These are phyloP conservation scores for Formica exsecta DNA, from an alignment of 1,140 invertebrate species.

Conservation along the genomic window DNA sequence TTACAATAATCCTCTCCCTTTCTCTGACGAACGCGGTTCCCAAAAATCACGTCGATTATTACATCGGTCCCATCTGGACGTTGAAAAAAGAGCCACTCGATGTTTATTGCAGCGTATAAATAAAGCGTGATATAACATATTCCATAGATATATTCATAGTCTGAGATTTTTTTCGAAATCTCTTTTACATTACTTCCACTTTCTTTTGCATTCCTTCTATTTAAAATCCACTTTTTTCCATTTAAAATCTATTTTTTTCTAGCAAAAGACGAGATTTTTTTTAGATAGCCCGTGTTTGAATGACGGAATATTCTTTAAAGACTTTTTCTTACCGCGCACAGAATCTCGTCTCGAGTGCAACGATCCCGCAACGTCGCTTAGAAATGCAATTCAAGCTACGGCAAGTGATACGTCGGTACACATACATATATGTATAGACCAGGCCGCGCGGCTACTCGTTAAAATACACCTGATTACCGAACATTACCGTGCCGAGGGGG, in stretches of 20 bases:
- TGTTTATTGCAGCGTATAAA: constrained; percentile 1
- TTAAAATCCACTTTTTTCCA: background rate
- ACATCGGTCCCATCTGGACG: constrained; percentile 2
- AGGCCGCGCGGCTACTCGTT: constrained; percentile 67
- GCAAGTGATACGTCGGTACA: constrained; percentile 13
- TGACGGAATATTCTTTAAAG: background rate
- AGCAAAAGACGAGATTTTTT: background rate
- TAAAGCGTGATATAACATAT: constrained; percentile 7
- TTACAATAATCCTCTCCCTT: constrained; percentile 16
- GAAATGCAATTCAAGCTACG: constrained; percentile 68
- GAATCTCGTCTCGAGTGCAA: constrained; percentile 59
- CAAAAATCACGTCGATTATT: constrained; percentile 41
- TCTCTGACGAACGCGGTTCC: background rate
- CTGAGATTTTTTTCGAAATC: background rate
- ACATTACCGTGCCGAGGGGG: constrained; percentile 70
- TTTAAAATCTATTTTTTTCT: background rate
- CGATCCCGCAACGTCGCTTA: constrained; percentile 61
- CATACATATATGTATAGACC: constrained; percentile 42
- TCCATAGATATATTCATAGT: constrained; percentile 7
- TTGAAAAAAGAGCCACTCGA: background rate
- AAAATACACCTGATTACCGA: constrained; percentile 75
- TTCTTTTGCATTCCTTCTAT: too few relatives aligned
- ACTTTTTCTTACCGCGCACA: background rate
- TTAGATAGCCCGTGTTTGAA: background rate
- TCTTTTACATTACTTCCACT: too few relatives aligned